Evolutionary conservation across 2,888 invertebrate genomes (phyloP).

Genomic region (Tetrapedia diversipes): DNA sequence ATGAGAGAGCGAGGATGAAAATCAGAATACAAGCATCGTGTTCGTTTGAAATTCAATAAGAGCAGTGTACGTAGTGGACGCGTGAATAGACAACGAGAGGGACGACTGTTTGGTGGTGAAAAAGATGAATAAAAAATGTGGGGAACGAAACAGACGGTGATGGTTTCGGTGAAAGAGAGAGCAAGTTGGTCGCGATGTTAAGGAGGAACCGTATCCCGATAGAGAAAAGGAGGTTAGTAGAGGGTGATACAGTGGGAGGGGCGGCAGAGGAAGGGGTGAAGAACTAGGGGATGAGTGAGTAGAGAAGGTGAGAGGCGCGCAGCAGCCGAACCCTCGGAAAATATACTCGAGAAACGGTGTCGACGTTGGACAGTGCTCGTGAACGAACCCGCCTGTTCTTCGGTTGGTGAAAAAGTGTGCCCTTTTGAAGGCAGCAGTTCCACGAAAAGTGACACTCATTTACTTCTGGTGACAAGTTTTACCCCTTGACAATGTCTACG

Average conservation of each 20-base stretch:
- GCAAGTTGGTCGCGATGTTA: background rate
- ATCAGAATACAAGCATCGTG: too few species aligned
- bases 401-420: constrained; percentile 32
- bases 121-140: too few species aligned
- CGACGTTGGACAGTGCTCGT: constrained; percentile 42
- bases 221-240: constrained; percentile 41
- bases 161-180: too few species aligned
- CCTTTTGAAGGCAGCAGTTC: constrained; percentile 19
- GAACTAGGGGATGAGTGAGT: constrained; percentile 20
- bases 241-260: background rate
- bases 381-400: constrained; percentile 35
- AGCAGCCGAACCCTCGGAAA: constrained; percentile 37
- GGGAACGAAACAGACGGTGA: too few species aligned
- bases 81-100: too few species aligned
- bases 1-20: too few species aligned
- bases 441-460: constrained; percentile 7
- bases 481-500: constrained; percentile 15
- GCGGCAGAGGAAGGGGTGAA: constrained; percentile 11
- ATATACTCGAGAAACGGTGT: constrained; percentile 29
- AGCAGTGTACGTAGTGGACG: too few species aligned
- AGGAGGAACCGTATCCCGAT: background rate
- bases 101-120: too few species aligned
- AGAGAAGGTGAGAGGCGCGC: constrained; percentile 44
- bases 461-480: constrained; percentile 10
- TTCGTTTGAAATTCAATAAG: too few species aligned